phyloP scores from a whole-genome alignment of 2,797 vertebrate genomes.

The Synaphobranchus kaupii region DNA sequence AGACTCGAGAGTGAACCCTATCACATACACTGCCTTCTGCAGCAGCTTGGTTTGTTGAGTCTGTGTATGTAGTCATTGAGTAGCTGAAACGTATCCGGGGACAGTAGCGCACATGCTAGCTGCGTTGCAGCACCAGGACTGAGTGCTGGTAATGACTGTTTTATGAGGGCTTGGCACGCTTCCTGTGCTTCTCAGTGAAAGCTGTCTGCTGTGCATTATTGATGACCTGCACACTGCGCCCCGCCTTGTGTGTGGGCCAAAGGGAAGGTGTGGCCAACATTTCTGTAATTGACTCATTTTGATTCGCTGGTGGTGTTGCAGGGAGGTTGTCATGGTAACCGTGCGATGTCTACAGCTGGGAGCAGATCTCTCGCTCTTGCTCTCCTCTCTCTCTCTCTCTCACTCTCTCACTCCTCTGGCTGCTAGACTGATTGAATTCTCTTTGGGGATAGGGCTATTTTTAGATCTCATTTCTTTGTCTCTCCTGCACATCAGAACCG shows the following conservation, averaged over 20 bases:
- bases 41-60: too few species aligned
- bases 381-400: background rate
- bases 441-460: conserved; percentile 53
- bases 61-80: too few species aligned
- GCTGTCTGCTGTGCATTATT: conserved; percentile 3
- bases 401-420: conserved; percentile 28
- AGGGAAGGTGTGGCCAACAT: conserved; percentile 41
- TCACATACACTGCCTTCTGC: background rate
- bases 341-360: conserved; percentile 48
- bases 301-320: conserved; percentile 50
- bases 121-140: background rate
- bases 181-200: conserved; percentile 11
- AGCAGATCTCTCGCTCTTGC: conserved; percentile 33
- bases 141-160: background rate
- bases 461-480: conserved; percentile 52
- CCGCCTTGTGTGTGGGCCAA: background rate
- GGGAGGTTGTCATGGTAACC: conserved; percentile 60
- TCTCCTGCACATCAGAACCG: conserved; percentile 48
- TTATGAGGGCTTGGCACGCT: background rate
- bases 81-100: too few species aligned
- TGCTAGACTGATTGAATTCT: conserved; percentile 29
- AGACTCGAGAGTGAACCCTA: too few species aligned
- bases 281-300: conserved; percentile 59
- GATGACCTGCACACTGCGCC: background rate
- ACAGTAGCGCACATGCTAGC: background rate